phyloP scores from a whole-genome alignment of 2,113 vertebrate genomes.

The Vombatus ursinus region DNA sequence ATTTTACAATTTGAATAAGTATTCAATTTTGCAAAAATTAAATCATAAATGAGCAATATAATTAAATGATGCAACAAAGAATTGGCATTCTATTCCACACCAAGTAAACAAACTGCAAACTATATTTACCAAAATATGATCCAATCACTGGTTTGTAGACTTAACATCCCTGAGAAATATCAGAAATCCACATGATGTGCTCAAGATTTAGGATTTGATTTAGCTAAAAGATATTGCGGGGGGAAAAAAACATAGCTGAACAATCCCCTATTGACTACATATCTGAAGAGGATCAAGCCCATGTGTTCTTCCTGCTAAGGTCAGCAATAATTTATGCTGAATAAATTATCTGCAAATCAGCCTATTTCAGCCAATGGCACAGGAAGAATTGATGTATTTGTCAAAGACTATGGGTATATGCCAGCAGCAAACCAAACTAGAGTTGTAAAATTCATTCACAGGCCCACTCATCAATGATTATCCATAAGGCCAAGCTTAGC shows the following conservation, averaged over 20 bases:
- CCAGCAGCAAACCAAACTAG: neutral
- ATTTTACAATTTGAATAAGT: slow-evolving; percentile 68
- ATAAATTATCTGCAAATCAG: slow-evolving; percentile 83
- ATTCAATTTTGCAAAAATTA: slow-evolving; percentile 78
- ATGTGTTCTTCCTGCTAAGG: slow-evolving; percentile 79
- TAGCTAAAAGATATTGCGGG: slow-evolving; percentile 73
- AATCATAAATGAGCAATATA: slow-evolving; percentile 81
- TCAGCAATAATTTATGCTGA: slow-evolving; percentile 85
- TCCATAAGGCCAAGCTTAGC: slow-evolving; percentile 17
- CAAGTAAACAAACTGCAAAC: slow-evolving; percentile 79
- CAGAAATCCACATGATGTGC: slow-evolving; percentile 70
- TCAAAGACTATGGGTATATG: slow-evolving; percentile 11
- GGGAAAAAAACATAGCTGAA: slow-evolving; percentile 73
- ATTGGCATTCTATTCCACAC: slow-evolving; percentile 76
- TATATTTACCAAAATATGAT: slow-evolving; percentile 68
- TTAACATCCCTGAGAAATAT: slow-evolving; percentile 76
- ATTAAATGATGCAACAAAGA: slow-evolving; percentile 80
- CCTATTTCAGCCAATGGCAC: slow-evolving; percentile 79
- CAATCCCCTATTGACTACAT: slow-evolving; percentile 74
- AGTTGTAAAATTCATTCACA: neutral
- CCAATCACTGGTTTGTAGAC: slow-evolving; percentile 76
- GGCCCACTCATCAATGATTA: neutral
- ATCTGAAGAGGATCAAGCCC: slow-evolving; percentile 80
- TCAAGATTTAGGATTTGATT: slow-evolving; percentile 76
- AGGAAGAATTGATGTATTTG: slow-evolving; percentile 68